These are phyloP conservation scores for Cotesia typhae DNA, from an alignment of 1,140 invertebrate genomes.

Conservation along the genomic window DNA sequence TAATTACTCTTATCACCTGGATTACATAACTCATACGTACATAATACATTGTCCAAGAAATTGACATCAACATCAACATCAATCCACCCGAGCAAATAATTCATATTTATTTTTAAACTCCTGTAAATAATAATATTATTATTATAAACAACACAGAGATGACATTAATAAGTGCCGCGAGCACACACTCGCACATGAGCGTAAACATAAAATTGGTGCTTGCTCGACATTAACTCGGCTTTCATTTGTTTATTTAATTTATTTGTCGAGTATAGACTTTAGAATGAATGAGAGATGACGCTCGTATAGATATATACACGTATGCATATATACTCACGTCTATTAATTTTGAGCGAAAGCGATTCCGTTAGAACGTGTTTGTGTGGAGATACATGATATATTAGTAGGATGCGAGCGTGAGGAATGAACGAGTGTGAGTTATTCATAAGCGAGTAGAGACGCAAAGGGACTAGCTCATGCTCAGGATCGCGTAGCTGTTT, in stretches of 20 bases:
- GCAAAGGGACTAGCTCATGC: conserved; percentile 48
- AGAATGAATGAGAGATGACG: conserved; percentile 10
- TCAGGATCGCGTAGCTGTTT: conserved; percentile 62
- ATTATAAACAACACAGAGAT: too few relatives aligned
- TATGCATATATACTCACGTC: background rate
- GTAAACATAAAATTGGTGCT: too few relatives aligned
- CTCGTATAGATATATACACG: too few relatives aligned
- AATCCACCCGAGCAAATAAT: too few relatives aligned
- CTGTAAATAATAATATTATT: too few relatives aligned
- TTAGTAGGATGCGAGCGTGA: background rate
- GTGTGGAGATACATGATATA: background rate
- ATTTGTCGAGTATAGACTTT: conserved; percentile 7
- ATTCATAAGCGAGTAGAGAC: conserved; percentile 23
- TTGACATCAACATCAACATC: too few relatives aligned
- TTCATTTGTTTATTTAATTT: conserved; percentile 19
- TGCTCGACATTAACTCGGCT: too few relatives aligned
- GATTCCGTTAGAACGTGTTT: conserved; percentile 6
- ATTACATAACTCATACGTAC: background rate
- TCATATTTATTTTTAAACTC: too few relatives aligned
- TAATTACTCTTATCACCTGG: background rate
- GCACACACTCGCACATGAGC: too few relatives aligned
- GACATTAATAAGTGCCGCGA: too few relatives aligned
- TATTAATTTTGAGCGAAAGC: conserved; percentile 23
- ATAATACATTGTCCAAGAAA: conserved; percentile 4
- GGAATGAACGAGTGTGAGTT: conserved; percentile 12